phyloP scores from a whole-genome alignment of 2,113 vertebrate species.

The Oophaga pumilio region DNA sequence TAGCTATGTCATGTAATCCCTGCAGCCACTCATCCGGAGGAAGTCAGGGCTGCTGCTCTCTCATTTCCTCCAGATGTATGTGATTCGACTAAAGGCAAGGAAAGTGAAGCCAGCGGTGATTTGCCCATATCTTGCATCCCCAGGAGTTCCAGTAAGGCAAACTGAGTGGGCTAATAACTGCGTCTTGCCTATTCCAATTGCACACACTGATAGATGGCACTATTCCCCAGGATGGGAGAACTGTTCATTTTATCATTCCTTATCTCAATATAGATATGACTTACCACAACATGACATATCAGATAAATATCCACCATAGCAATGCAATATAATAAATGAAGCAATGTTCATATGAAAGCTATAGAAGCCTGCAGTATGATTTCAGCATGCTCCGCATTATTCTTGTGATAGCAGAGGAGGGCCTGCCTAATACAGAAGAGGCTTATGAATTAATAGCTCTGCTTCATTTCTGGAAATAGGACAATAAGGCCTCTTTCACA shows the following conservation, averaged over 20 bases:
- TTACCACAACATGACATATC: conserved; percentile 15
- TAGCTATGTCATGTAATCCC: too few species aligned
- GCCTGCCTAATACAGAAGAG: not conserved
- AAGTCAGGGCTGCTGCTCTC: too few species aligned
- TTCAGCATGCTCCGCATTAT: not conserved
- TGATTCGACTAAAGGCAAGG: too few species aligned
- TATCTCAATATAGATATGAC: not conserved
- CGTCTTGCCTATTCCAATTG: not conserved
- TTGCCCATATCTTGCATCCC: too few species aligned
- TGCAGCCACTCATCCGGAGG: too few species aligned
- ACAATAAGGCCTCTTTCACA: too few species aligned
- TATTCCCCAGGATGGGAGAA: not conserved
- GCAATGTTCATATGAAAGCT: not conserved
- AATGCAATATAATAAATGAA: conserved; percentile 5
- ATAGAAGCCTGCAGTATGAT: not conserved
- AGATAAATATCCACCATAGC: not conserved
- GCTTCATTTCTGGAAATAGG: not conserved
- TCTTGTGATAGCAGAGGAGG: conserved; percentile 2
- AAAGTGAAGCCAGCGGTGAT: too few species aligned
- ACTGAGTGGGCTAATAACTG: not conserved
- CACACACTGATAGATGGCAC: not conserved
- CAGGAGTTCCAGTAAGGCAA: not conserved
- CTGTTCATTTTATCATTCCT: not conserved
- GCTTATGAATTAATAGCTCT: not conserved
- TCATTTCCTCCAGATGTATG: too few species aligned